Evolutionary conservation across 2,797 vertebrate genomes (phyloP), one percentile per base, ranked within the genome.

Genomic region (Chaetodon trifasciatus): DNA sequence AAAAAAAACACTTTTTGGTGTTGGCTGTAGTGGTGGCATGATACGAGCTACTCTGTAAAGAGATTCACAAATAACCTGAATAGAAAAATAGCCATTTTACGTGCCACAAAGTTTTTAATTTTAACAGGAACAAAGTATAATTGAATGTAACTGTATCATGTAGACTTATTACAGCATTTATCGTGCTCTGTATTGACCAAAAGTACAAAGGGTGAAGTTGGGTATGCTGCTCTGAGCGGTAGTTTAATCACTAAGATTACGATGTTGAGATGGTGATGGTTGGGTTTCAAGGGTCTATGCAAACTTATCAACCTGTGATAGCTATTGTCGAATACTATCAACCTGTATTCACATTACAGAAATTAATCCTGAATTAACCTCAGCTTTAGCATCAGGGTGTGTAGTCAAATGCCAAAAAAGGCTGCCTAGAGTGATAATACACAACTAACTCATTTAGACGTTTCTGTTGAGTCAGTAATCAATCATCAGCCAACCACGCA

Each of bases 201-300:
- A 87, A 52, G 92, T 95, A 91, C 91, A 94, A 94, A 94, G 94
- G 87, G 93, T 95, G 95, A 95, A 90, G 81, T 85, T 64, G 88
- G 91, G 90, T 92, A 90, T 87, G 86, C 75, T 91, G 81, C 74
- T 70, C 53, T 0, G 35, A 88, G 77, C 71, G 2, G 28, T 86
- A 78, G 55, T 81, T 89, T 35, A 74, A 81, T 75, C 46, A 69
- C 61, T 76, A 64, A 58, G 62, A 62, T 75, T 65, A 72, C 71
- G 70, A 87, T 76, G 74, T 50, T 60, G 39, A 84, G 76, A 86
- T 82, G 87, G 88, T 90, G 79, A 79, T 81, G 86, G 75, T 88
- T 90, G 71, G 77, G 82, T 79, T 92, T 89, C 32, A 87, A 89
- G 90, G 93, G 91, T 94, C 92, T 94, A 94, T 95, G 93, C 92